These are phyloP conservation scores for Scaptomyza cyrtandrae DNA, from an alignment of 2,888 invertebrate genomes.

Conservation along the genomic window DNA sequence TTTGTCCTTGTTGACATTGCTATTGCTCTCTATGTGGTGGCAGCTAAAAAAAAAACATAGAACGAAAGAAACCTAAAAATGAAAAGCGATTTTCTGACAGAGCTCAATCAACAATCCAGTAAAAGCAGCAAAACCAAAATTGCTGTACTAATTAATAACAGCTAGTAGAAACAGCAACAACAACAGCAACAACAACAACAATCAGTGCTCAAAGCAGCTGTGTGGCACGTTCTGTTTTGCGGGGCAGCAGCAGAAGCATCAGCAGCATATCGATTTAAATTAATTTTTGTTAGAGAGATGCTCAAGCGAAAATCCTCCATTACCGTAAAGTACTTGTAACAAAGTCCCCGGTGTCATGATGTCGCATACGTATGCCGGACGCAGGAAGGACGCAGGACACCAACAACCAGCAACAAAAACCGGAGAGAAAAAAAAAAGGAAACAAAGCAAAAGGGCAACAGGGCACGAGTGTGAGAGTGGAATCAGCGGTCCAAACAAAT, in stretches of 20 bases:
- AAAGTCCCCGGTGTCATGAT: constrained; percentile 79
- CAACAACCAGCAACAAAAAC: constrained; percentile 15
- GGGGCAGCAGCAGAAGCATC: constrained; percentile 15
- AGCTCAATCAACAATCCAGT: constrained; percentile 56
- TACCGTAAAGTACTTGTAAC: constrained; percentile 84
- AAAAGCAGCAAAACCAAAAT: constrained; percentile 57
- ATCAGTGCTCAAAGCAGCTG: constrained; percentile 18
- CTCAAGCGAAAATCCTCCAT: constrained; percentile 84
- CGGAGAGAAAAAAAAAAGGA: constrained; percentile 21
- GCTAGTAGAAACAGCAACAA: constrained; percentile 26
- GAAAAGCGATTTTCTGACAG: constrained; percentile 14
- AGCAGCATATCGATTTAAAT: constrained; percentile 83
- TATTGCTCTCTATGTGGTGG: constrained; percentile 18
- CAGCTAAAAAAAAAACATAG: constrained; percentile 13
- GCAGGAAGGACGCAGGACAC: constrained; percentile 13
- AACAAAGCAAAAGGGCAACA: constrained; percentile 32
- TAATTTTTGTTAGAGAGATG: constrained; percentile 84
- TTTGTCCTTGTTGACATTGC: constrained; percentile 76
- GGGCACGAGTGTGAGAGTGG: neutral
- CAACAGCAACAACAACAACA: constrained; percentile 11
- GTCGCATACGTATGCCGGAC: constrained; percentile 71
- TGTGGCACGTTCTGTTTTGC: neutral
- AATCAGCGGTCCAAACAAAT: constrained; percentile 77
- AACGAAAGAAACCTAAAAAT: constrained; percentile 23
- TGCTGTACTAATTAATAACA: constrained; percentile 70